Percentiles rank a stretch among this genome's conserved stretches.
Conservation (phyloP, 2,888 invertebrate species). For the Zygaena filipendulae region DNA sequence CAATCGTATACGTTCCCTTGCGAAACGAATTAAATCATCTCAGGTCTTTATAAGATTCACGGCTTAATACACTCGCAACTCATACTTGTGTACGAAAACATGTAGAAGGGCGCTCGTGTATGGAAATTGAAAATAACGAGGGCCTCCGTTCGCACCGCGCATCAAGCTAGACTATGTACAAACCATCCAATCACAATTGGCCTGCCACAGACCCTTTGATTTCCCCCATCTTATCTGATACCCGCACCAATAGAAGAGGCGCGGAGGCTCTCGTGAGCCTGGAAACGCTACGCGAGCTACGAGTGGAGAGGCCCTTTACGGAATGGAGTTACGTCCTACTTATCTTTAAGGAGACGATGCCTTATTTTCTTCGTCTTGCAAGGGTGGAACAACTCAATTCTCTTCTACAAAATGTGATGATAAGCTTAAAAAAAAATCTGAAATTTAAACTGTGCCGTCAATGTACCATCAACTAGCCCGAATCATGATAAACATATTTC, state of each 20-base stretch:
- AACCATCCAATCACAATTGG: constrained; percentile 44
- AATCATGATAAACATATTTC: too few relatives aligned
- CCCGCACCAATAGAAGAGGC: constrained; percentile 35
- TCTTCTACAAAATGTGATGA: constrained; percentile 38
- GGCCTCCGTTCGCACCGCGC: constrained; percentile 58
- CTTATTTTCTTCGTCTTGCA: constrained; percentile 56
- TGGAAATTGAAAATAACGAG: constrained; percentile 69
- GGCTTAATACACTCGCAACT: constrained; percentile 55
- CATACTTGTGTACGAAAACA: constrained; percentile 49
- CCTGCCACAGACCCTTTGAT: constrained; percentile 36
- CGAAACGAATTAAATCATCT: constrained; percentile 39
- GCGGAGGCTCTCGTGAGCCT: constrained; percentile 39
- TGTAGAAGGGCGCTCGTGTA: constrained; percentile 58
- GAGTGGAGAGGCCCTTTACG: constrained; percentile 61
- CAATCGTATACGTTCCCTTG: constrained; percentile 6
- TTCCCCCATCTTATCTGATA: constrained; percentile 41
- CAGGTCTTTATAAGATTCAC: constrained; percentile 60
- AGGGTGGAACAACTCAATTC: constrained; percentile 48
- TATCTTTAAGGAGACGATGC: constrained; percentile 61
- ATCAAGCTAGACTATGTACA: constrained; percentile 48
- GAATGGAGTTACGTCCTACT: constrained; percentile 67
- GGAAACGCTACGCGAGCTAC: constrained; percentile 46
- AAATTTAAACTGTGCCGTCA: too few relatives aligned
- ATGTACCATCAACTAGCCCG: too few relatives aligned
- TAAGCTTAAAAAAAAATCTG: constrained; percentile 37